Conservation (phyloP, 2,113 vertebrate genomes). For the Gymnogyps californianus region DNA sequence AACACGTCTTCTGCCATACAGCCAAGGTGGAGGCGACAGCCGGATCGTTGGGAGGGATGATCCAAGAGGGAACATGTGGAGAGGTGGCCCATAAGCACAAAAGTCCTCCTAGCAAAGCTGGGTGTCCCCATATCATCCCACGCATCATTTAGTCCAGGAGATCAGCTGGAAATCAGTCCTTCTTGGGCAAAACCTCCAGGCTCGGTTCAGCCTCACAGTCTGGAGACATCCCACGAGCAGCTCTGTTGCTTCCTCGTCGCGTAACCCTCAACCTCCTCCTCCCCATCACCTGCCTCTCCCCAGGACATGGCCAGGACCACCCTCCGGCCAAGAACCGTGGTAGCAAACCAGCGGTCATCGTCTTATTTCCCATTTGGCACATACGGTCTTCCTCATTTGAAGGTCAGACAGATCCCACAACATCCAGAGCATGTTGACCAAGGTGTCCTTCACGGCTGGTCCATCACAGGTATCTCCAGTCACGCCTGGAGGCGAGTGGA, state of each 20-base stretch:
- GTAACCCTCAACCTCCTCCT: not conserved
- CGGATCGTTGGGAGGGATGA: accelerated
- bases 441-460: not conserved
- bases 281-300: not conserved
- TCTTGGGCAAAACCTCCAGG: not conserved
- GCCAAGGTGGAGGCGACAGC: not conserved
- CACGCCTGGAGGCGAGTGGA: accelerated
- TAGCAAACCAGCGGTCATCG: not conserved
- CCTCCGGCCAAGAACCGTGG: not conserved
- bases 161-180: not conserved
- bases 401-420: not conserved
- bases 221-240: not conserved
- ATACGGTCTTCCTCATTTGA: not conserved
- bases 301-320: not conserved
- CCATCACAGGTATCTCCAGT: not conserved
- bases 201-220: not conserved
- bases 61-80: not conserved
- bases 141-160: not conserved
- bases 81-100: not conserved
- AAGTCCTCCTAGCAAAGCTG: not conserved
- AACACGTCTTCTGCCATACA: not conserved
- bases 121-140: not conserved
- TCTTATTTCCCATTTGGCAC: not conserved
- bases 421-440: not conserved
- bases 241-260: accelerated